Conservation (phyloP, 2,888 invertebrate genomes). For the Stramonita haemastoma region DNA sequence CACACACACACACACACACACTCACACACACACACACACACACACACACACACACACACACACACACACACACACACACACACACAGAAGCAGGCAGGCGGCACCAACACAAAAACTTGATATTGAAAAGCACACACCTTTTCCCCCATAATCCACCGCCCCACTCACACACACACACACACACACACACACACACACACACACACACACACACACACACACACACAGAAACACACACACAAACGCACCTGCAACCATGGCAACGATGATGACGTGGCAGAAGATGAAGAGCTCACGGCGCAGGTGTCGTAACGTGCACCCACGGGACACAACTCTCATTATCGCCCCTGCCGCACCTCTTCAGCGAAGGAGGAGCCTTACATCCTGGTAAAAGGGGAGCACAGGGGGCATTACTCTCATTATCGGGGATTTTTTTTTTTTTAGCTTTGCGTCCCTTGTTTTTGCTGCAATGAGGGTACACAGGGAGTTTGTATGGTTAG, state of each 20-base stretch:
- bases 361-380: neutral
- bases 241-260: constrained; percentile 38
- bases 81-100: neutral
- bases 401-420: neutral
- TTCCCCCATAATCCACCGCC: too few relatives aligned
- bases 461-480: neutral
- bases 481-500: neutral
- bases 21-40: neutral
- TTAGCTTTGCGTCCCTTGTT: neutral
- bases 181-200: neutral
- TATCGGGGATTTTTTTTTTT: neutral
- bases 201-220: constrained; percentile 27
- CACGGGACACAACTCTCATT: constrained; percentile 42
- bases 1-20: neutral
- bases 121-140: neutral
- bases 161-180: neutral
- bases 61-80: too few relatives aligned
- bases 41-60: neutral
- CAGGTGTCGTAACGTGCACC: constrained; percentile 39
- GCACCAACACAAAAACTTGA: neutral
- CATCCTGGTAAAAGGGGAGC: neutral
- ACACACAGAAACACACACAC: too few relatives aligned
- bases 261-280: constrained; percentile 32
- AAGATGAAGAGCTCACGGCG: constrained; percentile 35
- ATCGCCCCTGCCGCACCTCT: constrained; percentile 32